Base-by-base conservation (phyloP, 2,113 vertebrate species). In the Castor canadensis region DNA sequence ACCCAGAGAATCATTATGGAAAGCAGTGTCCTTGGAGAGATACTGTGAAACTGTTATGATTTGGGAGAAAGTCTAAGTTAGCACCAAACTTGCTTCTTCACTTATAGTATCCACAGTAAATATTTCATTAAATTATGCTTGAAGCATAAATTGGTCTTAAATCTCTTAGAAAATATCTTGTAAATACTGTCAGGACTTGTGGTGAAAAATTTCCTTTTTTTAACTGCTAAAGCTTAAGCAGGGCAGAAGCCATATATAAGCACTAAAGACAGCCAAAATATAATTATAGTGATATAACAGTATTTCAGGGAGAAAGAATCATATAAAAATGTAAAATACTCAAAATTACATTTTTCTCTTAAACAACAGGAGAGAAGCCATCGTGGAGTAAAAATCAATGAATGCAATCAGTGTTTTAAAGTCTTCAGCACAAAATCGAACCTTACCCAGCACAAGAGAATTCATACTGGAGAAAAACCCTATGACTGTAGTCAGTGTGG, bases 391-490 rank as follows among this genome's bases (percentile, higher is more conserved):
- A 97, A 97, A 71, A 54, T 97, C 87, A 97, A 97, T 49, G 96
- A 92, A 87, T 98, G 97, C 62, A 95, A 79, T 60, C 96, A 98
- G n/a, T 98, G 97, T 92, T 97, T 96, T 80, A 98, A 98, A 80
- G 87, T 96, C 35, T 98, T 98, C 90, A 95, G 96, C 77, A 97
- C 93, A 20, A 97, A 97, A 54, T 97, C 96, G 22, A 95, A 97
- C 32, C 98, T 98, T n/a, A 97, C 94, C 45, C 96, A 96, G 60
- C 98, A 98, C 91, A 89, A 98, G 73, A 94, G 97, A 84, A 97
- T 93, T 40, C 98, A 98, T 80, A 95, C 98, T 10, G 97, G 98
- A 75, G 97, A 98, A 86, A 98, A 97, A 62, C 97, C 97, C 67
- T 98, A 98, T 81, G 90, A 86, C 7, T 98, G 98, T 43, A 89